Evolutionary conservation across 2,797 vertebrate genomes (phyloP).

Genomic region (Cyprinodon diabolis): DNA sequence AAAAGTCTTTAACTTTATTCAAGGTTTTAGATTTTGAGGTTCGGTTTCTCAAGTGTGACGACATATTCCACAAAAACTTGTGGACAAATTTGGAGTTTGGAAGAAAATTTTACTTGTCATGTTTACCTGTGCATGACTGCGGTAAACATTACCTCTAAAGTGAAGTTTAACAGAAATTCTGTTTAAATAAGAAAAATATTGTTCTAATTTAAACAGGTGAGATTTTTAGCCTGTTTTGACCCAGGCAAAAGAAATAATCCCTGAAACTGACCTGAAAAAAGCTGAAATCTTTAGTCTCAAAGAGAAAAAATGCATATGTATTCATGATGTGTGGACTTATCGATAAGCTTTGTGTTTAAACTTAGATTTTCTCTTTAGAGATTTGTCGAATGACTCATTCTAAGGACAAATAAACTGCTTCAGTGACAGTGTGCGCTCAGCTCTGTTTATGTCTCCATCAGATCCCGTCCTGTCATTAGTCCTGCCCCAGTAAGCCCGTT

Average conservation of each 20-base stretch:
- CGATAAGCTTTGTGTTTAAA: neutral
- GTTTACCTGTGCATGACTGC: neutral
- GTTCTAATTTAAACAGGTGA: too few relatives aligned
- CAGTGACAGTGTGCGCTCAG: neutral
- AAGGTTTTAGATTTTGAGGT: neutral
- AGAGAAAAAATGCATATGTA: neutral
- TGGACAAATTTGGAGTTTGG: neutral
- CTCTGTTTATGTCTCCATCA: constrained; percentile 14
- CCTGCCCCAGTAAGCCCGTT: neutral
- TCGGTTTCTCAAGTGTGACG: neutral
- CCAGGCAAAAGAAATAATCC: neutral
- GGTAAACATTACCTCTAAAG: too few relatives aligned
- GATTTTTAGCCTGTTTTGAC: neutral
- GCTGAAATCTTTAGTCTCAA: neutral
- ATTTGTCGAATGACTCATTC: neutral
- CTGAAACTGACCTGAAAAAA: neutral
- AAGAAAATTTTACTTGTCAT: neutral
- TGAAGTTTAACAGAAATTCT: neutral
- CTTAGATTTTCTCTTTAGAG: neutral
- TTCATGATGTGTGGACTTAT: neutral
- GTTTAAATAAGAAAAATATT: too few relatives aligned
- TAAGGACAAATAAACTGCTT: neutral
- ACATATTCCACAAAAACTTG: neutral
- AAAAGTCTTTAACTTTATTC: neutral
- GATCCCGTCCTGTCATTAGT: neutral